phyloP scores from a whole-genome alignment of 2,113 vertebrate species.

The Craseonycteris thonglongyai region DNA sequence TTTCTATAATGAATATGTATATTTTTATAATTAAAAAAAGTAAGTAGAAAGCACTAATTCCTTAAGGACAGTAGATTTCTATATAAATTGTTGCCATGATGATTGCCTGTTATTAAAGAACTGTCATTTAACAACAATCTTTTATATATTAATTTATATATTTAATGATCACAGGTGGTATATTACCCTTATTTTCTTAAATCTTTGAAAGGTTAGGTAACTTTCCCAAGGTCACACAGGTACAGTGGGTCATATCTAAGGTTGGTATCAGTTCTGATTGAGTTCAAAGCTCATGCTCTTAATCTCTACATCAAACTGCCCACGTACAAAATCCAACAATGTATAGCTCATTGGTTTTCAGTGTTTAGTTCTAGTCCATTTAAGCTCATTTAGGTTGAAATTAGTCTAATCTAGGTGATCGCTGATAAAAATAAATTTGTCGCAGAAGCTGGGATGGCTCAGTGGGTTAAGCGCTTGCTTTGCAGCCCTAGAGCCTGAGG shows the following conservation, averaged over 20 bases:
- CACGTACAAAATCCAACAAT: not conserved
- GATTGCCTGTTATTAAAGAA: not conserved
- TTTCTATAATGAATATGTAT: not conserved
- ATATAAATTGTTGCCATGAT: not conserved
- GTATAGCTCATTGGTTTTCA: not conserved
- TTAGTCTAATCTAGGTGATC: not conserved
- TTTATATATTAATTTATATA: not conserved
- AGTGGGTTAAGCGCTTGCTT: too few species aligned
- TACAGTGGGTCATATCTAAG: not conserved
- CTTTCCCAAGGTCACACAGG: not conserved
- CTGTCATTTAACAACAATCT: not conserved
- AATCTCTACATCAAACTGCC: not conserved
- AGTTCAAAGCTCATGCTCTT: not conserved
- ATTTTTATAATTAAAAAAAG: not conserved
- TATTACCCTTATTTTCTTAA: not conserved
- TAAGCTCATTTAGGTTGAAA: not conserved
- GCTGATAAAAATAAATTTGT: constrained; percentile 1
- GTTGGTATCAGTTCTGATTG: not conserved
- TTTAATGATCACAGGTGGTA: not conserved
- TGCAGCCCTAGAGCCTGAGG: too few species aligned
- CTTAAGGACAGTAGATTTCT: not conserved
- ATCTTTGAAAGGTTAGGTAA: not conserved
- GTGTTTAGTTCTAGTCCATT: not conserved
- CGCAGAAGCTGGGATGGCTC: too few species aligned
- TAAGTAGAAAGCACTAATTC: not conserved